These are phyloP conservation scores for Agraylea sexmaculata DNA, from an alignment of 1,140 invertebrate species.

Conservation along the genomic window DNA sequence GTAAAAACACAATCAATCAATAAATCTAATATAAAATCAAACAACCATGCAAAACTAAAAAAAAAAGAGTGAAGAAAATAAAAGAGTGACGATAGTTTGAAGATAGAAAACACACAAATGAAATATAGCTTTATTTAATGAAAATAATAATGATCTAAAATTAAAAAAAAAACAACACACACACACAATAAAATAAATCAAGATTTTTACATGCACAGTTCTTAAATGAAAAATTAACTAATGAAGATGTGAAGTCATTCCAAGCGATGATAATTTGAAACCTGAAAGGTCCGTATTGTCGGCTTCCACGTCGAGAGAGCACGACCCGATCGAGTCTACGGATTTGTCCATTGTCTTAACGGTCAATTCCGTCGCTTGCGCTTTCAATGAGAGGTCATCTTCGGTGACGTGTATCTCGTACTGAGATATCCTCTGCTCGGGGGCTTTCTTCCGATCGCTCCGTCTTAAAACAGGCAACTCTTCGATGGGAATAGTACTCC, in stretches of 20 bases:
- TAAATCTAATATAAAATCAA: not conserved
- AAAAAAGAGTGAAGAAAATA: slow-evolving; percentile 10
- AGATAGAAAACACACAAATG: not conserved
- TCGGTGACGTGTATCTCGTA: slow-evolving; percentile 37
- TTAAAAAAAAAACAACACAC: slow-evolving; percentile 1
- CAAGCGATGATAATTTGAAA: slow-evolving; percentile 29
- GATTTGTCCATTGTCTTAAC: slow-evolving; percentile 54
- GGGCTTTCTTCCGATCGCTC: slow-evolving; percentile 5
- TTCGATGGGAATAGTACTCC: slow-evolving; percentile 12
- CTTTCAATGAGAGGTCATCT: slow-evolving; percentile 32
- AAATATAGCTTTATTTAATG: not conserved
- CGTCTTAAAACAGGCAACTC: too few species aligned
- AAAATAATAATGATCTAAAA: not conserved
- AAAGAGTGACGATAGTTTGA: slow-evolving; percentile 1
- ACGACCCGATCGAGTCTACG: slow-evolving; percentile 65
- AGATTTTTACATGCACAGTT: too few species aligned
- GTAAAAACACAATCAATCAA: slow-evolving; percentile 21
- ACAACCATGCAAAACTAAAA: slow-evolving; percentile 4
- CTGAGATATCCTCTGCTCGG: slow-evolving; percentile 16
- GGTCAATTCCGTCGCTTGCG: slow-evolving; percentile 29
- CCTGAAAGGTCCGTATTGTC: slow-evolving; percentile 70
- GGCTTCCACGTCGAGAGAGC: slow-evolving; percentile 68
- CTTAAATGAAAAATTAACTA: slow-evolving; percentile 7
- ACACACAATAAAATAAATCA: slow-evolving; percentile 2
- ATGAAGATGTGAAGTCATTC: slow-evolving; percentile 10